These are phyloP conservation scores for Sinocyclocheilus anshuiensis DNA, from an alignment of 2,113 vertebrate species.

Conservation along the genomic window DNA sequence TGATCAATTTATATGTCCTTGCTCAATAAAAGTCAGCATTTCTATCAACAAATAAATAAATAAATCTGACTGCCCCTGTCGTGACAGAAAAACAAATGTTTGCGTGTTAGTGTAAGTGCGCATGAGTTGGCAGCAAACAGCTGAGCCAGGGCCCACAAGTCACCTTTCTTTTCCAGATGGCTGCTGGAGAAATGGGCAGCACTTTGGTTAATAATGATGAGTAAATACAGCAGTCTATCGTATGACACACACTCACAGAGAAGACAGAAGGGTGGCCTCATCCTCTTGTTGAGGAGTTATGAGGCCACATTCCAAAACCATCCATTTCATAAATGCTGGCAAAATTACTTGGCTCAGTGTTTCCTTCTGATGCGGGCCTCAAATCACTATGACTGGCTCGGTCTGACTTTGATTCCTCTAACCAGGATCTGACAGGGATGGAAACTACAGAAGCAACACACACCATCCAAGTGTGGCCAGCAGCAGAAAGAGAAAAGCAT, in stretches of 20 bases:
- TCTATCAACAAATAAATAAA: no score
- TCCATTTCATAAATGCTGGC: constrained; percentile 30
- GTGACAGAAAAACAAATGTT: background rate
- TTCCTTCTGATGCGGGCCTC: constrained; percentile 1
- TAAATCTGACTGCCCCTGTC: background rate
- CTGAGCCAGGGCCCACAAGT: background rate
- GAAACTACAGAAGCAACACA: constrained; percentile 75
- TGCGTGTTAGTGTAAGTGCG: constrained; percentile 16
- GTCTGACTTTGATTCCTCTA: constrained; percentile 44
- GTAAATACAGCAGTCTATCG: constrained; percentile 3
- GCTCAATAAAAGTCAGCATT: no score
- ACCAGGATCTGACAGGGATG: constrained; percentile 23
- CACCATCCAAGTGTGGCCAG: constrained; percentile 43
- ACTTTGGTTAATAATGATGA: constrained; percentile 9
- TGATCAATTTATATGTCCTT: no score
- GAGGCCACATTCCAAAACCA: constrained; percentile 12
- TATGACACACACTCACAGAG: constrained; percentile 39
- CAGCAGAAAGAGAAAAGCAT: constrained; percentile 33
- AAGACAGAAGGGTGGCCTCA: background rate
- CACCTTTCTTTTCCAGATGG: background rate
- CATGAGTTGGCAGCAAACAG: constrained; percentile 6
- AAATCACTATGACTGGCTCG: constrained; percentile 52
- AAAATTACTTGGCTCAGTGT: constrained; percentile 3
- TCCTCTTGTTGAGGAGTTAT: background rate
- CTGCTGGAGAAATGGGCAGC: background rate